Conservation (phyloP, 1,140 invertebrate genomes). For the Drosophila elegans region DNA sequence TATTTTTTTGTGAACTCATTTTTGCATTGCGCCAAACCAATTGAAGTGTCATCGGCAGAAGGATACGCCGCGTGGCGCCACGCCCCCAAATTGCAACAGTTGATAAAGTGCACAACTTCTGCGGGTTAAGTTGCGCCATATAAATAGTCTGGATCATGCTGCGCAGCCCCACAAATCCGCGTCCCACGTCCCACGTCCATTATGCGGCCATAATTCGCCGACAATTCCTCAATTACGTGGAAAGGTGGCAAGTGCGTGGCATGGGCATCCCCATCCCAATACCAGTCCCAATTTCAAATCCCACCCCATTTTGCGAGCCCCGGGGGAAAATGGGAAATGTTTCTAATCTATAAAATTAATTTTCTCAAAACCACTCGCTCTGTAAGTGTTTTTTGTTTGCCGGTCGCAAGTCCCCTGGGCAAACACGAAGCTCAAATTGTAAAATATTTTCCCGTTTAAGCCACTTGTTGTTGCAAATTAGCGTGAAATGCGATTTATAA, state of each 20-base stretch:
- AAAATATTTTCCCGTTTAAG: slow-evolving; percentile 54
- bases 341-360: slow-evolving; percentile 84
- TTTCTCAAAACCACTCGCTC: slow-evolving; percentile 62
- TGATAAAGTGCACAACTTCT: slow-evolving; percentile 76
- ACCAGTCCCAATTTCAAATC: too few relatives aligned
- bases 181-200: slow-evolving; percentile 22
- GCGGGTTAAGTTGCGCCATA: slow-evolving; percentile 30
- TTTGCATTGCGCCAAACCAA: slow-evolving; percentile 69
- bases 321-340: slow-evolving; percentile 30
- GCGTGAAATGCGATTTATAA: slow-evolving; percentile 83
- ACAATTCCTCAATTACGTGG: slow-evolving; percentile 75
- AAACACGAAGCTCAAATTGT: slow-evolving; percentile 50
- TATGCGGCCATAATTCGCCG: slow-evolving; percentile 73
- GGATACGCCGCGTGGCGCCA: slow-evolving; percentile 73
- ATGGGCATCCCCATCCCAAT: too few relatives aligned
- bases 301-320: slow-evolving; percentile 1
- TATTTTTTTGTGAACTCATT: slow-evolving; percentile 17
- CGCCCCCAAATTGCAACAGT: slow-evolving; percentile 73
- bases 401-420: slow-evolving; percentile 32
- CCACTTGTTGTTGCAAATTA: slow-evolving; percentile 75
- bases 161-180: not conserved
- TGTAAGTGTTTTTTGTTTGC: slow-evolving; percentile 29
- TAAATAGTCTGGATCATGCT: slow-evolving; percentile 51
- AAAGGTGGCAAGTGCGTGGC: slow-evolving; percentile 20
- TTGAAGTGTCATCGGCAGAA: slow-evolving; percentile 77